Conservation (phyloP, 2,113 vertebrate genomes). For the Stictonetta naevosa region DNA sequence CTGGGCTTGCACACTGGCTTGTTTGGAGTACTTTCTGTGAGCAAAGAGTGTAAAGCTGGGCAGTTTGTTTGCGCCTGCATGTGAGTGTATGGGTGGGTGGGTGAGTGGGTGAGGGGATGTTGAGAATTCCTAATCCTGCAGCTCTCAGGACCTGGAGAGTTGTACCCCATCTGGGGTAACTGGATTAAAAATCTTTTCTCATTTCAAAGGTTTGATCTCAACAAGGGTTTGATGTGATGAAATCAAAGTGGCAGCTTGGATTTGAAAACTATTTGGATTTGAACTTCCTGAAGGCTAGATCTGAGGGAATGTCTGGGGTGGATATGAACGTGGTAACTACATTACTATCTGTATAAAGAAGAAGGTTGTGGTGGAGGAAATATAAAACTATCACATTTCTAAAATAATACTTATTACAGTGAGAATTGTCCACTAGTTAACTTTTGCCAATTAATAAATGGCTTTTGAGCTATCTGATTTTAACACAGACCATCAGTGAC, state of each 20-base stretch:
- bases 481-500: not conserved
- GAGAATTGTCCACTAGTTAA: not conserved
- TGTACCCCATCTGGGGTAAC: constrained; percentile 87
- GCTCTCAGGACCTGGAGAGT: constrained; percentile 84
- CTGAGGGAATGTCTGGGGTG: constrained; percentile 49
- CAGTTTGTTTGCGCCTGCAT: constrained; percentile 3
- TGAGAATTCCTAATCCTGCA: constrained; percentile 87
- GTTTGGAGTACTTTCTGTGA: constrained; percentile 38
- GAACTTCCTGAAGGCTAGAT: constrained; percentile 81
- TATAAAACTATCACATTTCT: not conserved
- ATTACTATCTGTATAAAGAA: constrained; percentile 31
- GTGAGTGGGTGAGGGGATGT: constrained; percentile 29
- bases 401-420: not conserved
- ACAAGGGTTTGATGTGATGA: constrained; percentile 93
- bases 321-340: constrained; percentile 46
- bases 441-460: not conserved
- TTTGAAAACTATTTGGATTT: constrained; percentile 86
- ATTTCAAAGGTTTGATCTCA: constrained; percentile 97
- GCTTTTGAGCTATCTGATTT: not conserved
- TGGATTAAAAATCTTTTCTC: constrained; percentile 95
- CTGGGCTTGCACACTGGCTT: not conserved
- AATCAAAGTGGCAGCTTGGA: constrained; percentile 98
- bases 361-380: constrained; percentile 21
- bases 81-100: not conserved
- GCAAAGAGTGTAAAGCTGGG: constrained; percentile 51